These are phyloP conservation scores for Rhinatrema bivittatum DNA, from an alignment of 2,797 vertebrate genomes.

Conservation along the genomic window DNA sequence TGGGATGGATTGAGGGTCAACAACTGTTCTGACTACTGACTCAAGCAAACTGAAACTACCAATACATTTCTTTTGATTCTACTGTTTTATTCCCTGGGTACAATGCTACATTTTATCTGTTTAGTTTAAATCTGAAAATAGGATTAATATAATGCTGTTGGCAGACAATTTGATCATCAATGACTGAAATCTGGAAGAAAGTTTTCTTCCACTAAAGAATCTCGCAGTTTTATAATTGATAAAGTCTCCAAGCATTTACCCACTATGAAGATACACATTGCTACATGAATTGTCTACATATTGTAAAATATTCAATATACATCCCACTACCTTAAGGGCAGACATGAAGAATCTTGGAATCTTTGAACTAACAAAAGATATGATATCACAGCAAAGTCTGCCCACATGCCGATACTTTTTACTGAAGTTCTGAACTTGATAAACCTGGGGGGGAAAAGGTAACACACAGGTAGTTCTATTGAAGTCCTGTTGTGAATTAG, in stretches of 20 bases:
- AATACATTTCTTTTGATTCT: constrained; percentile 21
- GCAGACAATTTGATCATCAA: constrained; percentile 71
- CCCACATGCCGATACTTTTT: too few species aligned
- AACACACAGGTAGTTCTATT: too few species aligned
- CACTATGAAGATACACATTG: constrained; percentile 67
- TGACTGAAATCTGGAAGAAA: constrained; percentile 59
- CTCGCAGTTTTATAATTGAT: constrained; percentile 63
- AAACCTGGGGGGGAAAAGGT: too few species aligned
- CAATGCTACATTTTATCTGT: constrained; percentile 55
- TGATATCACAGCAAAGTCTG: constrained; percentile 61
- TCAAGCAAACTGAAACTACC: constrained; percentile 28
- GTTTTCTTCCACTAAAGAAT: constrained; percentile 65
- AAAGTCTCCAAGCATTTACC: constrained; percentile 67
- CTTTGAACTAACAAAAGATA: constrained; percentile 74
- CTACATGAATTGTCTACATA: constrained; percentile 64
- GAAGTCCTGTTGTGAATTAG: too few species aligned
- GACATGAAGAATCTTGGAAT: constrained; percentile 67
- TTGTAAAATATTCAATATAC: constrained; percentile 74
- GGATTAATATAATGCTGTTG: constrained; percentile 60
- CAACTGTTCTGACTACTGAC: constrained; percentile 43
- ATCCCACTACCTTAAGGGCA: constrained; percentile 64
- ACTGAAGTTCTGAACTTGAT: too few species aligned
- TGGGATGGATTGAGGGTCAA: constrained; percentile 22
- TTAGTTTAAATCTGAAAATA: constrained; percentile 62
- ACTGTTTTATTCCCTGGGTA: constrained; percentile 32